A percentile compares a stretch with the other conserved stretches of the same genome.
phyloP scores from a whole-genome alignment of 2,797 vertebrate genomes.

The Tiaroga cobitis region DNA sequence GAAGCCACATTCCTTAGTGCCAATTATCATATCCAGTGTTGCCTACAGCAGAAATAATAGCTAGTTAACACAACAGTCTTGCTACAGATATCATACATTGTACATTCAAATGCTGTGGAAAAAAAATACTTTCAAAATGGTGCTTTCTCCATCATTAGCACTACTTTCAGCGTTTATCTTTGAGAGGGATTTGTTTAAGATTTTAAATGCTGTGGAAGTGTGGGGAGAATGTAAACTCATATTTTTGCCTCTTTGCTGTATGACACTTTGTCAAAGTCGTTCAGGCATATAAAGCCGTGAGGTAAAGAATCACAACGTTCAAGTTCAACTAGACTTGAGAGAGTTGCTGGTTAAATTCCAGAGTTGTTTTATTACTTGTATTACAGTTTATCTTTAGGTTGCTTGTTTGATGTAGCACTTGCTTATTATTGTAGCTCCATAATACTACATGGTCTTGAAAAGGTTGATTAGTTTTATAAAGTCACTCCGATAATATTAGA shows the following conservation, averaged over 20 bases:
- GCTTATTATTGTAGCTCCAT: neutral
- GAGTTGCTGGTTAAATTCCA: neutral
- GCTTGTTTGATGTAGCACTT: neutral
- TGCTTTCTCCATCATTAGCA: neutral
- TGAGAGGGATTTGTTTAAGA: neutral
- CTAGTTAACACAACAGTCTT: neutral
- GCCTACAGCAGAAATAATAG: neutral
- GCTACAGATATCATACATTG: neutral
- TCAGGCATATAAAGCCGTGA: constrained; percentile 14
- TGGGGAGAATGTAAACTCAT: constrained; percentile 2
- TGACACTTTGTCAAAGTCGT: neutral
- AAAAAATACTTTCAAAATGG: neutral
- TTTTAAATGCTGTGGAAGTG: neutral
- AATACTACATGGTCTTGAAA: neutral
- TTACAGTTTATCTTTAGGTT: neutral
- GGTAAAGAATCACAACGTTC: neutral
- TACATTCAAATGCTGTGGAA: constrained; percentile 27
- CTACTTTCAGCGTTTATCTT: neutral
- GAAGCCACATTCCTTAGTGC: neutral
- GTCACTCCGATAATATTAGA: neutral
- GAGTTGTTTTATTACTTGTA: neutral
- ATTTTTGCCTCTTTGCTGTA: neutral
- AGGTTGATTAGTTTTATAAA: neutral
- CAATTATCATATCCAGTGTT: constrained; percentile 19
- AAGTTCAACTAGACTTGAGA: neutral